Conservation (phyloP, 2,797 vertebrate genomes). For the Coilia nasus region DNA sequence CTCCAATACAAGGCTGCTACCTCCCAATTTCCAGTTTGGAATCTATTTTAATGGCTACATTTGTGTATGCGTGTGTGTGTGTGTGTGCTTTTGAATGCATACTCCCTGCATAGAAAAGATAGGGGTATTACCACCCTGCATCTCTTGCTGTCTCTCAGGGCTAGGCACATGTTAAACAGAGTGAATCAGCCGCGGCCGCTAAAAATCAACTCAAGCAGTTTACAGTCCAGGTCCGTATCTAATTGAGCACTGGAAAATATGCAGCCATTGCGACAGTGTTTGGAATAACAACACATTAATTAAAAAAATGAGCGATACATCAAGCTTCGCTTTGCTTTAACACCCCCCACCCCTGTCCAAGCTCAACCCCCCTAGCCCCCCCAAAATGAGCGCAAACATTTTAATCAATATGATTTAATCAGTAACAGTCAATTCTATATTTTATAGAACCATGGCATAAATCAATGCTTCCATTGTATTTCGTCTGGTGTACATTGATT, state of each 20-base stretch:
- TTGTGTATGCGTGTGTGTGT: not conserved
- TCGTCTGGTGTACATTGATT: slow-evolving; percentile 60
- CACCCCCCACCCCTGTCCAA: not conserved
- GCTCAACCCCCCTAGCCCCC: not conserved
- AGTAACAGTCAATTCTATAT: slow-evolving; percentile 48
- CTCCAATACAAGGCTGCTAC: not conserved
- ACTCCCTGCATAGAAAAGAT: not conserved
- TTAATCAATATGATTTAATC: slow-evolving; percentile 59
- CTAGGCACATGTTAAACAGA: not conserved
- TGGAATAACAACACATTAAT: slow-evolving; percentile 55
- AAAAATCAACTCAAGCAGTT: slow-evolving; percentile 29
- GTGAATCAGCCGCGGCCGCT: slow-evolving; percentile 44
- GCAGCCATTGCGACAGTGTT: slow-evolving; percentile 27
- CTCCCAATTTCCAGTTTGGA: not conserved
- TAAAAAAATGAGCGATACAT: slow-evolving; percentile 52
- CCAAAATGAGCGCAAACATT: slow-evolving; percentile 37
- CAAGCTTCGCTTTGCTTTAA: slow-evolving; percentile 45
- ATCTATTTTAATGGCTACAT: not conserved
- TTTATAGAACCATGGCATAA: slow-evolving; percentile 52
- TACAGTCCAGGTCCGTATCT: slow-evolving; percentile 35
- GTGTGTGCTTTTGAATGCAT: not conserved
- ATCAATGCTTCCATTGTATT: slow-evolving; percentile 63
- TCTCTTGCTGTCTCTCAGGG: not conserved
- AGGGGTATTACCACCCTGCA: not conserved
- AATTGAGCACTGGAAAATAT: slow-evolving; percentile 45